A percentile compares a stretch with the other conserved stretches of the same genome.
phyloP scores from a whole-genome alignment of 1,140 invertebrate genomes.

The Matsumurasca onukii region DNA sequence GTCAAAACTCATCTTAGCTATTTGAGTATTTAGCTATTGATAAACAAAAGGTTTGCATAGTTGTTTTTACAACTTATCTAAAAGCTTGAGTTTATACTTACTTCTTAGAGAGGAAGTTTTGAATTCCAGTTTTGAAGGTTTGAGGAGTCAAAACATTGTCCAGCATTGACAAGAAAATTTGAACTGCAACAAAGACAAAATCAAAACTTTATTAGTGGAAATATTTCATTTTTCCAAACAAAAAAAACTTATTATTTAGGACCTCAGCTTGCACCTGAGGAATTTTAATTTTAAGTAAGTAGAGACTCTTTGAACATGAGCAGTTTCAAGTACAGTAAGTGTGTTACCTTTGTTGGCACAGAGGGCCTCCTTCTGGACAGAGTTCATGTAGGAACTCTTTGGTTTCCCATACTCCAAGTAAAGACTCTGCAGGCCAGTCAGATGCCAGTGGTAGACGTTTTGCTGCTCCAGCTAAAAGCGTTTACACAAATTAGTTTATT shows the following conservation, averaged over 20 bases:
- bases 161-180: slow-evolving; percentile 91
- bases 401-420: slow-evolving; percentile 42
- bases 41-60: no score
- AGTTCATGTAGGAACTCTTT: slow-evolving; percentile 32
- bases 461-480: slow-evolving; percentile 21
- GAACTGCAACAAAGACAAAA: slow-evolving; percentile 56
- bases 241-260: not conserved
- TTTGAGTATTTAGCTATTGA: no score
- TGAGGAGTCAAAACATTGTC: slow-evolving; percentile 79
- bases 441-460: slow-evolving; percentile 39
- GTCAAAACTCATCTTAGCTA: no score
- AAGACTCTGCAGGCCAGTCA: slow-evolving; percentile 40
- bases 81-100: no score
- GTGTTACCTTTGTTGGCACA: slow-evolving; percentile 37
- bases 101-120: slow-evolving; percentile 65
- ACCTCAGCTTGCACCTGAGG: not conserved
- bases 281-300: no score
- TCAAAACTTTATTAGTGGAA: no score
- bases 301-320: no score
- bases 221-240: not conserved
- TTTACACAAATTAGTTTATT: not conserved
- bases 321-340: no score
- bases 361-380: slow-evolving; percentile 33
- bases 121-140: slow-evolving; percentile 74
- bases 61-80: no score